phyloP scores from a whole-genome alignment of 2,797 vertebrate species.

The Melanotaenia parkinsoni region DNA sequence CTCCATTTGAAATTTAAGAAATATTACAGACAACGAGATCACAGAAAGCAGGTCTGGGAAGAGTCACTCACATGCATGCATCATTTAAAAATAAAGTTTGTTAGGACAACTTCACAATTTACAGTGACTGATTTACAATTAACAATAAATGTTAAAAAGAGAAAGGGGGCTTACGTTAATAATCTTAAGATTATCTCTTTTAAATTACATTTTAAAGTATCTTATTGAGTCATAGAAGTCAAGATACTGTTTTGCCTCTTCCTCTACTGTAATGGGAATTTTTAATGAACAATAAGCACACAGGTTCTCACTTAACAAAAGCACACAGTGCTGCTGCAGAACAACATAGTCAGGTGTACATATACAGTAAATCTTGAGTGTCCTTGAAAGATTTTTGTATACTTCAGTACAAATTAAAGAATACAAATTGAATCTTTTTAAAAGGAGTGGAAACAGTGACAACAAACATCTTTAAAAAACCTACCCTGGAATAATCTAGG shows the following conservation, averaged over 20 bases:
- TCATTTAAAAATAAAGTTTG: slow-evolving; percentile 28
- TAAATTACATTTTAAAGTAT: not conserved
- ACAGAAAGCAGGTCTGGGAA: not conserved
- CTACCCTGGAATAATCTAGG: slow-evolving; percentile 57
- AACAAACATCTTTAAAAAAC: slow-evolving; percentile 24
- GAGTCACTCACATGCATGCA: not conserved
- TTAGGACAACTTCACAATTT: slow-evolving; percentile 30
- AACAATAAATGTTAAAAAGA: not conserved
- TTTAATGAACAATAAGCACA: slow-evolving; percentile 16
- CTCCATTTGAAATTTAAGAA: slow-evolving; percentile 44
- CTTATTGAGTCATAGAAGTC: not conserved
- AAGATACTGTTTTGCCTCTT: slow-evolving; percentile 9
- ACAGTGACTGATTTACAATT: not conserved
- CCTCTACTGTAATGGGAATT: not conserved
- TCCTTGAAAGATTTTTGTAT: not conserved
- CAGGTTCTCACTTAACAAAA: slow-evolving; percentile 2
- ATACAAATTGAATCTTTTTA: not conserved
- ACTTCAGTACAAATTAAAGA: not conserved
- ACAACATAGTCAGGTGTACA: not conserved
- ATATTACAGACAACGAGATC: slow-evolving; percentile 29
- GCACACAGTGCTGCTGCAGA: not conserved
- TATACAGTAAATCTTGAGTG: not conserved
- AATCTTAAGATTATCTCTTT: slow-evolving; percentile 1
- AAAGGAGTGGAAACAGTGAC: slow-evolving; percentile 4
- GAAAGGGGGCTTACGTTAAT: not conserved